Evolutionary conservation across 2,113 vertebrate species (phyloP).

Genomic region (Pleuronectes platessa): DNA sequence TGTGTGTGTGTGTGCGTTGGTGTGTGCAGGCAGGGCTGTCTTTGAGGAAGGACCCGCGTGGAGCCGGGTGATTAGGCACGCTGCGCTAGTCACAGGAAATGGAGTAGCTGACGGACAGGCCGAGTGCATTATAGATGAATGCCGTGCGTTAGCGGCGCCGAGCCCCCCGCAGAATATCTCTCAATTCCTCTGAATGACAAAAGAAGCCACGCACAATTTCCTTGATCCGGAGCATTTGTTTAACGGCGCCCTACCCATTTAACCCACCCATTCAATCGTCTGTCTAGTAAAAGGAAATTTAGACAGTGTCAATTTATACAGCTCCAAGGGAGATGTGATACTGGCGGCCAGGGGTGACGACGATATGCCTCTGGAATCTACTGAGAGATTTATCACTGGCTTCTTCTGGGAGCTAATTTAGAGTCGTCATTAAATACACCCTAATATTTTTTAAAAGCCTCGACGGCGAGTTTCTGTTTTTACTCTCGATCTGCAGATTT

Average conservation of each 20-base stretch:
- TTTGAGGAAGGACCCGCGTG: slow-evolving; percentile 74
- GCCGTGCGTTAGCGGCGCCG: slow-evolving; percentile 61
- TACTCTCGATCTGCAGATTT: slow-evolving; percentile 22
- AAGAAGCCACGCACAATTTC: slow-evolving; percentile 81
- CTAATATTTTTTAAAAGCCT: slow-evolving; percentile 42
- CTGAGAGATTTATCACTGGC: slow-evolving; percentile 33
- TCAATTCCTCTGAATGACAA: slow-evolving; percentile 79
- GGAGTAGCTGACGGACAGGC: slow-evolving; percentile 82
- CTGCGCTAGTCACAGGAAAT: slow-evolving; percentile 85
- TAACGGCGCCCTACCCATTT: slow-evolving; percentile 79
- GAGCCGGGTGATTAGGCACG: slow-evolving; percentile 88
- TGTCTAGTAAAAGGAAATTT: slow-evolving; percentile 75
- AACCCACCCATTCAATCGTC: slow-evolving; percentile 76
- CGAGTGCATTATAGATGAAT: slow-evolving; percentile 86
- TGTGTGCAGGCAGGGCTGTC: slow-evolving; percentile 26
- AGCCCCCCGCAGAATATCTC: slow-evolving; percentile 69
- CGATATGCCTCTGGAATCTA: slow-evolving; percentile 62
- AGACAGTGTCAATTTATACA: slow-evolving; percentile 79
- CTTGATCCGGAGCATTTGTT: slow-evolving; percentile 83
- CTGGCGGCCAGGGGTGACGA: slow-evolving; percentile 35
- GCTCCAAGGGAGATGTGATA: slow-evolving; percentile 65
- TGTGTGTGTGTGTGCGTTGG: slow-evolving; percentile 48
- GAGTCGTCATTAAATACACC: slow-evolving; percentile 47
- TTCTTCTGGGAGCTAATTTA: slow-evolving; percentile 46
- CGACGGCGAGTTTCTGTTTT: slow-evolving; percentile 5